Conservation (phyloP, 2,888 invertebrate species). For the Hydrotaea diabolus region DNA sequence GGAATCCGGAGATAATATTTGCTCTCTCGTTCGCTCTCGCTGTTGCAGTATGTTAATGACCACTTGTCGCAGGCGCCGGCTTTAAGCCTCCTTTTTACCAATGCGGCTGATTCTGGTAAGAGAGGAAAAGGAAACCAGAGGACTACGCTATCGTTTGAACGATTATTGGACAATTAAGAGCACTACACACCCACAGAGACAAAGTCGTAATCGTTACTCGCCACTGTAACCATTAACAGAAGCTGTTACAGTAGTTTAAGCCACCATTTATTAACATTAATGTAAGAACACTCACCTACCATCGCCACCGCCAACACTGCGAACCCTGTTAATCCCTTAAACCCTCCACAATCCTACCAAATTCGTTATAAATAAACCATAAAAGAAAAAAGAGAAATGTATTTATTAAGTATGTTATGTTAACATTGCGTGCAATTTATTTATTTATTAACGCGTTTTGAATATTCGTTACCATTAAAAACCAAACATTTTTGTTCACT, state of each 20-base stretch:
- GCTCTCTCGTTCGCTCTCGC: not conserved
- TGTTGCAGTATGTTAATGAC: not conserved
- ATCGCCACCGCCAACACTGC: too few species aligned
- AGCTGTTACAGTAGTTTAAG: not conserved
- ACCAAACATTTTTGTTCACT: too few species aligned
- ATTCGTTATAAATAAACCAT: slow-evolving; percentile 29
- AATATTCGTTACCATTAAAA: slow-evolving; percentile 13
- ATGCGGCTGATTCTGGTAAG: not conserved
- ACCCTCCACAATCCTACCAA: not conserved
- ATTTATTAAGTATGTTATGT: slow-evolving; percentile 62
- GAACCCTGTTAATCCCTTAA: not conserved
- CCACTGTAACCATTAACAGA: not conserved
- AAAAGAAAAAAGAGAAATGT: not conserved
- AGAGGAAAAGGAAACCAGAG: not conserved
- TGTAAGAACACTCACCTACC: not conserved
- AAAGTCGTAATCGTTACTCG: not conserved
- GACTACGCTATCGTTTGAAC: not conserved
- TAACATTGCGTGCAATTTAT: slow-evolving; percentile 68
- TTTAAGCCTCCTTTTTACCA: not conserved
- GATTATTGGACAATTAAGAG: too few species aligned
- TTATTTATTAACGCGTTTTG: slow-evolving; percentile 62
- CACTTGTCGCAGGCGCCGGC: not conserved
- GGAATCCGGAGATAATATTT: not conserved
- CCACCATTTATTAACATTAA: not conserved
- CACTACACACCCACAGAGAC: too few species aligned